These are phyloP conservation scores for Ladona fulva DNA, from an alignment of 1,140 invertebrate genomes.

Conservation along the genomic window DNA sequence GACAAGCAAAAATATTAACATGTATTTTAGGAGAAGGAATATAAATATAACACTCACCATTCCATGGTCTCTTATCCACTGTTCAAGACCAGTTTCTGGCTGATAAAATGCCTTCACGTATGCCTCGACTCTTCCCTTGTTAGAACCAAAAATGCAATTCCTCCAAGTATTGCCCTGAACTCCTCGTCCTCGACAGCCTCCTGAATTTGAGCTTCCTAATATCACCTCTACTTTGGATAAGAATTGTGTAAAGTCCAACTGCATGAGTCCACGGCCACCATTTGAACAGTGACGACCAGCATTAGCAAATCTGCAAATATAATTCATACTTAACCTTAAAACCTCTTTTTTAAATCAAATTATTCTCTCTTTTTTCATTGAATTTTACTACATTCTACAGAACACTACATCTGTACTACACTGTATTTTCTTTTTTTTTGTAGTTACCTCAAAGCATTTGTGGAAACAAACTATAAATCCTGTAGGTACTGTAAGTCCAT, in stretches of 20 bases:
- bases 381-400: no score
- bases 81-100: conserved; percentile 70
- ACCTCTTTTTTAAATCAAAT: neutral
- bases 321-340: conserved; percentile 16
- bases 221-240: conserved; percentile 86
- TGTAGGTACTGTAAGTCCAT: no score
- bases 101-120: conserved; percentile 94
- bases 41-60: neutral
- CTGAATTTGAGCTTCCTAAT: conserved; percentile 58
- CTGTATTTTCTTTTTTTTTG: no score
- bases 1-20: neutral
- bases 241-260: conserved; percentile 93
- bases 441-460: no score
- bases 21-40: neutral
- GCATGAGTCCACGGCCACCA: conserved; percentile 93
- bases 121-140: conserved; percentile 47
- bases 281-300: conserved; percentile 86
- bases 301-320: conserved; percentile 62
- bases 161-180: neutral
- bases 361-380: no score
- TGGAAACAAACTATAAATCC: no score
- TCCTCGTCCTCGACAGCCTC: neutral
- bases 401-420: no score
- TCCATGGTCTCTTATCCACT: conserved; percentile 73
- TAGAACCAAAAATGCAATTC: neutral